Percentiles rank a stretch among this genome's conserved stretches.
Evolutionary conservation across 2,797 vertebrate species (phyloP).

Genomic region (Limosa lapponica): DNA sequence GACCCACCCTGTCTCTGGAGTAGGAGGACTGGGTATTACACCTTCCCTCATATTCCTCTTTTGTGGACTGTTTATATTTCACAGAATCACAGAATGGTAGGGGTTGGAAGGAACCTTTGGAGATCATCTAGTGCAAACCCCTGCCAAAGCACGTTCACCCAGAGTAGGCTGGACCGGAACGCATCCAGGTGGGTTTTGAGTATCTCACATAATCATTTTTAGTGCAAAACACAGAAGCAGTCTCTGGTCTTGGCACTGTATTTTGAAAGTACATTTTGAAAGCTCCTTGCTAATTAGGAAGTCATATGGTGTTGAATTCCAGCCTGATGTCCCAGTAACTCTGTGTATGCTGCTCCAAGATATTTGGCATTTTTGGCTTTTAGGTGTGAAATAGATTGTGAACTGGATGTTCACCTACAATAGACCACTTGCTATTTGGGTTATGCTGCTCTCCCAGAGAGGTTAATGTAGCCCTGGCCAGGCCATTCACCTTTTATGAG

Average conservation of each 20-base stretch:
- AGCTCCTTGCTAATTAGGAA: neutral
- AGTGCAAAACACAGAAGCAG: neutral
- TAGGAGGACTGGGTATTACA: neutral
- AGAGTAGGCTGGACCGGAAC: neutral
- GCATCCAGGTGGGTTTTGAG: neutral
- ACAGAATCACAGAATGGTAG: neutral
- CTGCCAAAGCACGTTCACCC: neutral
- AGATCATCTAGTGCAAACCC: neutral
- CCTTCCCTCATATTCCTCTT: neutral
- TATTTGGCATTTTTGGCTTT: neutral
- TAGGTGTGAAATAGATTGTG: neutral
- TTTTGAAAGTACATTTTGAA: neutral
- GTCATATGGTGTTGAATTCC: neutral
- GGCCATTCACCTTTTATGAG: neutral
- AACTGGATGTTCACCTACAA: neutral
- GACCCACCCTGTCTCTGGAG: rapidly evolving
- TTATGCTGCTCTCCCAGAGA: neutral
- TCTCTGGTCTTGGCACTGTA: neutral
- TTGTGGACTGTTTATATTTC: neutral
- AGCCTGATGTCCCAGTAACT: neutral
- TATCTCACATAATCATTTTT: neutral
- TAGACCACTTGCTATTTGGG: neutral
- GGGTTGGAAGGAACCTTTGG: neutral
- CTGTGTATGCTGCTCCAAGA: rapidly evolving
- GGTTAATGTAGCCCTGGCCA: neutral